A percentile compares a stretch with the other conserved stretches of the same genome.
phyloP scores from a whole-genome alignment of 2,888 invertebrate genomes.

The Patella depressa region DNA sequence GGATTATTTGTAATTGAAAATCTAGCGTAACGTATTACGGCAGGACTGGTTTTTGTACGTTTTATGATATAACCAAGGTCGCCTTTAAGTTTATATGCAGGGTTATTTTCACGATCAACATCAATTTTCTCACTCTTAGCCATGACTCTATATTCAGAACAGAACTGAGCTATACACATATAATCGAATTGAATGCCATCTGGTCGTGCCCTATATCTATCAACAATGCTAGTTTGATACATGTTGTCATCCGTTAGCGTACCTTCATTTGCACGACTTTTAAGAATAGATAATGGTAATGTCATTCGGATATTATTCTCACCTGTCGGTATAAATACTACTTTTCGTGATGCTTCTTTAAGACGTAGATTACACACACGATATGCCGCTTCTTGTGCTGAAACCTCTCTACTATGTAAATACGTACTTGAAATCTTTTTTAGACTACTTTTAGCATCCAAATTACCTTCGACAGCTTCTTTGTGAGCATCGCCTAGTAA shows the following conservation, averaged over 20 bases:
- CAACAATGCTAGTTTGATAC: slow-evolving; percentile 14
- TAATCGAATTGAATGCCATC: neutral
- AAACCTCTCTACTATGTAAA: slow-evolving; percentile 33
- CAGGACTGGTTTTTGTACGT: neutral
- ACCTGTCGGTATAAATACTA: slow-evolving; percentile 30
- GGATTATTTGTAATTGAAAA: neutral
- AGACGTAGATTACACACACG: slow-evolving; percentile 29
- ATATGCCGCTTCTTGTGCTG: slow-evolving; percentile 31
- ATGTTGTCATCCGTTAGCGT: slow-evolving; percentile 12
- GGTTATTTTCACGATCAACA: neutral
- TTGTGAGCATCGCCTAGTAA: slow-evolving; percentile 27
- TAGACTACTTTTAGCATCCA: slow-evolving; percentile 25
- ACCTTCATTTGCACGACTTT: too few species aligned
- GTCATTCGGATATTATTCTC: slow-evolving; percentile 14
- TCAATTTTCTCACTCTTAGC: slow-evolving; percentile 4
- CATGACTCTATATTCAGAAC: slow-evolving; percentile 22
- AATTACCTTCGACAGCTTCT: slow-evolving; percentile 29
- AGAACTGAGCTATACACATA: slow-evolving; percentile 15
- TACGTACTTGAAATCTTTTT: slow-evolving; percentile 27
- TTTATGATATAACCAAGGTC: slow-evolving; percentile 11
- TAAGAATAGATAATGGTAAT: neutral
- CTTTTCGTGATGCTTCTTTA: slow-evolving; percentile 28
- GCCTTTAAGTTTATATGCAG: slow-evolving; percentile 6
- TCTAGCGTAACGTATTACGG: slow-evolving; percentile 8
- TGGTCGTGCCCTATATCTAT: slow-evolving; percentile 3